These are phyloP conservation scores for Melanotus villosus DNA, from an alignment of 2,888 invertebrate species.

Conservation along the genomic window DNA sequence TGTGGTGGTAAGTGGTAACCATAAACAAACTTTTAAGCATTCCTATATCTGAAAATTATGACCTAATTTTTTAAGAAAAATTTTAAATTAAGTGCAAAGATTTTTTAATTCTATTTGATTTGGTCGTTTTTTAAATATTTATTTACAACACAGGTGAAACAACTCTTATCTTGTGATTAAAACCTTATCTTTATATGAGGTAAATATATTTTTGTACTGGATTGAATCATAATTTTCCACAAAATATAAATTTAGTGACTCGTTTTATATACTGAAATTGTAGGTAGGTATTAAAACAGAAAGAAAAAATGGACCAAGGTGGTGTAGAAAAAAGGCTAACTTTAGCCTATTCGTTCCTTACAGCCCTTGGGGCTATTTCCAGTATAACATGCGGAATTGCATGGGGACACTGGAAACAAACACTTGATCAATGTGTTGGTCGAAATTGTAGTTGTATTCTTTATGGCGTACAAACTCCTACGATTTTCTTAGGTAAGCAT, in stretches of 20 bases:
- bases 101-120: too few relatives aligned
- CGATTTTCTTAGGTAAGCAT: constrained; percentile 70
- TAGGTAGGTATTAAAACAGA: too few relatives aligned
- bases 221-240: too few relatives aligned
- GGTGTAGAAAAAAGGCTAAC: constrained; percentile 61
- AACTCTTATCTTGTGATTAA: neutral
- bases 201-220: neutral
- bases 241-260: too few relatives aligned
- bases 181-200: neutral
- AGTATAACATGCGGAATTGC: constrained; percentile 74
- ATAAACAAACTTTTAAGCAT: neutral
- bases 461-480: constrained; percentile 74
- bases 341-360: constrained; percentile 60
- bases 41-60: too few relatives aligned
- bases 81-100: too few relatives aligned
- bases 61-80: too few relatives aligned
- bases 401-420: constrained; percentile 79
- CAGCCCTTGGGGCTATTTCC: constrained; percentile 59
- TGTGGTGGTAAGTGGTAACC: neutral
- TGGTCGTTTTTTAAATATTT: neutral
- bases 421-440: constrained; percentile 77
- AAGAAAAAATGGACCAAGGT: constrained; percentile 58
- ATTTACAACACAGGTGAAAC: neutral
- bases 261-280: neutral
- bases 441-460: constrained; percentile 80